Percentiles rank a stretch among this genome's conserved stretches.
These are phyloP conservation scores for Tupaia tana DNA, from an alignment of 2,113 vertebrate genomes.

Conservation along the genomic window DNA sequence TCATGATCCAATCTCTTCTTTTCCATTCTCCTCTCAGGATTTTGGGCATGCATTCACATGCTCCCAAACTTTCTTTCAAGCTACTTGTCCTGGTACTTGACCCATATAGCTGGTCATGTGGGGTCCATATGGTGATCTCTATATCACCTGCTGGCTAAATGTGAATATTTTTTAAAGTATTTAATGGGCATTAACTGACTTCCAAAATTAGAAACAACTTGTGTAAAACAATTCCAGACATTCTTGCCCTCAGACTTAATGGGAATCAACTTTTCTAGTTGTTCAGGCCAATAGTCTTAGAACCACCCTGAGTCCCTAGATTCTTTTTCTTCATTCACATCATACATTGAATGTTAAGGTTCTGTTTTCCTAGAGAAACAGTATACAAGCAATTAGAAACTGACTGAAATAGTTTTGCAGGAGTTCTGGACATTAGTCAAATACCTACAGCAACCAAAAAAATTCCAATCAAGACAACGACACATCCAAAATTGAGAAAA, in stretches of 20 bases:
- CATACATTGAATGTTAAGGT: background rate
- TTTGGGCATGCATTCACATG: no score
- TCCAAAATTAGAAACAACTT: background rate
- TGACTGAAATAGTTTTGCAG: background rate
- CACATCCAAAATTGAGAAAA: background rate
- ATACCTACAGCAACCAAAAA: background rate
- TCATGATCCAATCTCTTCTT: no score
- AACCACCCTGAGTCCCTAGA: background rate
- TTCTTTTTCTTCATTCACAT: background rate
- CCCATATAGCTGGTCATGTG: no score
- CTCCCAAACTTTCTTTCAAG: no score
- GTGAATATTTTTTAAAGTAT: background rate
- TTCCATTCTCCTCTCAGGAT: no score
- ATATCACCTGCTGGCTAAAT: no score
- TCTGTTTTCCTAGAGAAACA: background rate
- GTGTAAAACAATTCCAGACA: background rate
- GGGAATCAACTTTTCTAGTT: background rate
- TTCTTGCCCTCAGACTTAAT: background rate
- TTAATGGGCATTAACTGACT: no score
- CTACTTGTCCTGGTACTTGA: no score
- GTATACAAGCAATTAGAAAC: background rate
- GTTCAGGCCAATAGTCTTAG: background rate
- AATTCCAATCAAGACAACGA: background rate
- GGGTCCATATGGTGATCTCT: no score
- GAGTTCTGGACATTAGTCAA: background rate